Percentiles rank a stretch among this genome's conserved stretches.
Evolutionary conservation across 2,113 vertebrate species (phyloP).

Genomic region (Myiozetetes cayanensis): DNA sequence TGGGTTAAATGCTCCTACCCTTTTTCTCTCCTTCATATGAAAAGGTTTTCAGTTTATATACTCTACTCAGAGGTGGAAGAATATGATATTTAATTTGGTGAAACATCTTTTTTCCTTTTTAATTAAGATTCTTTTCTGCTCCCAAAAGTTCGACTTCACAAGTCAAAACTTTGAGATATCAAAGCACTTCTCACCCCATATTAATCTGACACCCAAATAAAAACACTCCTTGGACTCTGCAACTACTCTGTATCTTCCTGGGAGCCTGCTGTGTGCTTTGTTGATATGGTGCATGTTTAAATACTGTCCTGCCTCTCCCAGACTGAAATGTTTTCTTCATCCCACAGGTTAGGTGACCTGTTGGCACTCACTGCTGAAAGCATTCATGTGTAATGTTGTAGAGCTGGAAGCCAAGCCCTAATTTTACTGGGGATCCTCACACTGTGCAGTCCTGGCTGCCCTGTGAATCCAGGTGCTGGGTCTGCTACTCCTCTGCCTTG

Average conservation of each 20-base stretch:
- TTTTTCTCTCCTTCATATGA: neutral
- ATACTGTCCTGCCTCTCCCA: neutral
- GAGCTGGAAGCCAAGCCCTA: neutral
- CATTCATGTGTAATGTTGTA: neutral
- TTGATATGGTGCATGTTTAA: rapidly evolving
- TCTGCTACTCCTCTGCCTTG: neutral
- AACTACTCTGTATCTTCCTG: neutral
- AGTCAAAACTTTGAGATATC: neutral
- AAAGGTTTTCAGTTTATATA: neutral
- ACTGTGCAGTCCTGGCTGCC: neutral
- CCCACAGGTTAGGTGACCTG: neutral
- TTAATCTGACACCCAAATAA: neutral
- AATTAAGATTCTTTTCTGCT: neutral
- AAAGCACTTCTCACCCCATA: neutral
- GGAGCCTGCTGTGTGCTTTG: neutral
- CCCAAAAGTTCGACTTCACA: neutral
- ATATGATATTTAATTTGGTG: neutral
- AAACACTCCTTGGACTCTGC: neutral
- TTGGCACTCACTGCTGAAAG: neutral
- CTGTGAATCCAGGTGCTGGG: neutral
- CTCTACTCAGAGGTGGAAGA: neutral
- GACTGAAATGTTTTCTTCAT: neutral
- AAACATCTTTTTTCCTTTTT: neutral
- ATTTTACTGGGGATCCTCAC: neutral
- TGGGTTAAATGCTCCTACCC: neutral